Base-by-base conservation (phyloP, 2,797 vertebrate genomes). In the Chaunax sp. region DNA sequence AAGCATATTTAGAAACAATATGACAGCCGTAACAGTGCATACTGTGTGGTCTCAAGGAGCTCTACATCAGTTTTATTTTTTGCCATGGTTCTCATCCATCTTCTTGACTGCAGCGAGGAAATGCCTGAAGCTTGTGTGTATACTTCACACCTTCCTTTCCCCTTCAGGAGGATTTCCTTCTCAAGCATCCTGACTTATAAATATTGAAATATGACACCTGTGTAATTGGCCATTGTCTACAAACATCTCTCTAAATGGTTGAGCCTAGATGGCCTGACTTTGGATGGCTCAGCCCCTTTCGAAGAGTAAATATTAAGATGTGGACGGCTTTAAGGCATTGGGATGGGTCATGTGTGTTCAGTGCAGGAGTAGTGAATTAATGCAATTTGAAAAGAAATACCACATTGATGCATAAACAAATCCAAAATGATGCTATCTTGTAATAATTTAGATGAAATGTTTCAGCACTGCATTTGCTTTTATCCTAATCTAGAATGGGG, bases 181-280 rank as follows among this genome's bases (percentile, higher is more conserved):
- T 59, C 55, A 63, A 54, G 45, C 58, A 74, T 67, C 70, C 77
- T 19, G 54, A 73, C 28, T 28, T 69, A 15, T 76, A 75, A 78
- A 84, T 75, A 84, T 67, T 83, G 75, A 74, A 81, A 84, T 61
- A 61, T 2, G 61, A 82, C 52, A 61, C 69, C 22, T 33, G 20
- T 37, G 55, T 78, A 35, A 75, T 46, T 51, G 35, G 26, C 76
- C 80, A 83, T 90, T 87, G 86, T 87, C 60, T 77, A 3, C 65
- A 78, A 78, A 76, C 61, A 52, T 75, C 62, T 67, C 51, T 84
- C 75, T 82, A 65, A 90, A 73, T 91, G 90, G 83, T 64, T 85
- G 80, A 18, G 35, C 0, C 1, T 52, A 55, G 55, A 85, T 90
- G 81, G 84, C 53, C 69, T 89, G 85, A 89, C 73, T 66, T 50